Conservation (phyloP, 2,888 invertebrate genomes). For the Eustalomyia histrio region DNA sequence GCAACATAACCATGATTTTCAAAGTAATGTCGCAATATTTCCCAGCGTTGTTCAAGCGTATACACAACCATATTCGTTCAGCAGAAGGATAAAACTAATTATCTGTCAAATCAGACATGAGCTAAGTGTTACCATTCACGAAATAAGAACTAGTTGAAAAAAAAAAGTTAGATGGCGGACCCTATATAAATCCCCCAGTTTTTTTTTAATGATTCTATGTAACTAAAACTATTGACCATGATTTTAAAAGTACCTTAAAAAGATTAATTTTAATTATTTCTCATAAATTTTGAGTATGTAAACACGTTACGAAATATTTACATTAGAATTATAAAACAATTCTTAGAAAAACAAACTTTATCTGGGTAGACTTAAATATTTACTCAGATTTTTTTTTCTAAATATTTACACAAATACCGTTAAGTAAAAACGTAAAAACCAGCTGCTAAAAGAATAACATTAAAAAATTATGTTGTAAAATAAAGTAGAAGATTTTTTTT, state of each 20-base stretch:
- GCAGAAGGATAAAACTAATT: too few species aligned
- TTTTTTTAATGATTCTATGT: too few species aligned
- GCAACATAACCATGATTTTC: too few species aligned
- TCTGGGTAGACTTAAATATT: neutral
- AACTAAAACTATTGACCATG: neutral
- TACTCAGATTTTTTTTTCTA: neutral
- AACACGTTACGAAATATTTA: neutral
- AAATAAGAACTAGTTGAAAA: too few species aligned
- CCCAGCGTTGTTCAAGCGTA: too few species aligned
- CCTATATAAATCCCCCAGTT: too few species aligned
- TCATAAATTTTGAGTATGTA: neutral
- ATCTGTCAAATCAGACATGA: too few species aligned
- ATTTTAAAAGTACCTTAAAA: neutral
- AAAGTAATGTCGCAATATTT: too few species aligned
- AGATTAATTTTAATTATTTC: neutral
- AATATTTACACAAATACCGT: conserved; percentile 46
- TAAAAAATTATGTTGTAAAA: neutral
- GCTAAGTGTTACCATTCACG: too few species aligned
- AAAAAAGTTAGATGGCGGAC: too few species aligned
- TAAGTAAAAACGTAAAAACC: conserved; percentile 22
- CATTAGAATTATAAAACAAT: too few species aligned
- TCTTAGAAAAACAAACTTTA: neutral
- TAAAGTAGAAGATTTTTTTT: neutral
- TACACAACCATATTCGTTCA: too few species aligned
- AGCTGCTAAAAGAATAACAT: conserved; percentile 34